Percentiles rank a stretch among this genome's conserved stretches.
These are phyloP conservation scores for Corythoichthys haematopterus DNA, from an alignment of 2,113 vertebrate species.

Conservation along the genomic window DNA sequence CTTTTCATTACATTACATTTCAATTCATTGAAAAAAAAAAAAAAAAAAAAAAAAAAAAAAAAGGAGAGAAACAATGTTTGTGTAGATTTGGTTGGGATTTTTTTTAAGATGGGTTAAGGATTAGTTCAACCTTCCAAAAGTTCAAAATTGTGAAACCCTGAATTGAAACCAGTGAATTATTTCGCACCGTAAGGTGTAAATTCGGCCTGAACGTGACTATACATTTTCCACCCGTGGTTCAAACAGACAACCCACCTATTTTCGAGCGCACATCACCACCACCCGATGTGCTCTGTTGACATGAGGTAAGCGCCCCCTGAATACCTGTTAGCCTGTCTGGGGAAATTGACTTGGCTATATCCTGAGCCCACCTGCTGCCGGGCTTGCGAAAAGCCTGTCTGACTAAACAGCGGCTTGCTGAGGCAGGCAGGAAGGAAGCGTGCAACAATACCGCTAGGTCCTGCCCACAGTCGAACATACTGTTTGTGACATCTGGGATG, in stretches of 20 bases:
- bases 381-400: conserved; percentile 11
- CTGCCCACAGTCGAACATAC: conserved; percentile 16
- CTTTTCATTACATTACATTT: too few species aligned
- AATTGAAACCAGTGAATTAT: too few species aligned
- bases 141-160: too few species aligned
- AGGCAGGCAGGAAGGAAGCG: conserved; percentile 46
- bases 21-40: too few species aligned
- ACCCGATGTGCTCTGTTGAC: background rate
- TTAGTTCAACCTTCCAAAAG: too few species aligned
- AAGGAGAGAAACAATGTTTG: too few species aligned
- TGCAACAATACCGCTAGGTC: conserved; percentile 19
- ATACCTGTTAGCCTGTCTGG: conserved; percentile 15
- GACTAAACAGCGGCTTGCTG: conserved; percentile 43
- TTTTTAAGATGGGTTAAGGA: too few species aligned
- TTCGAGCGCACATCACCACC: background rate
- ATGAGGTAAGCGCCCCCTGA: background rate
- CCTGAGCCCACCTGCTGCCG: conserved; percentile 21
- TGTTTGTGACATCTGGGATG: conserved; percentile 22
- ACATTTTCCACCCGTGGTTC: background rate
- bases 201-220: too few species aligned
- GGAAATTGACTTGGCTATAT: conserved; percentile 50
- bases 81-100: too few species aligned
- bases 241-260: background rate
- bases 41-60: too few species aligned
- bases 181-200: too few species aligned